Evolutionary conservation across 2,888 invertebrate species (phyloP).

Genomic region (Eupithecia inturbata): DNA sequence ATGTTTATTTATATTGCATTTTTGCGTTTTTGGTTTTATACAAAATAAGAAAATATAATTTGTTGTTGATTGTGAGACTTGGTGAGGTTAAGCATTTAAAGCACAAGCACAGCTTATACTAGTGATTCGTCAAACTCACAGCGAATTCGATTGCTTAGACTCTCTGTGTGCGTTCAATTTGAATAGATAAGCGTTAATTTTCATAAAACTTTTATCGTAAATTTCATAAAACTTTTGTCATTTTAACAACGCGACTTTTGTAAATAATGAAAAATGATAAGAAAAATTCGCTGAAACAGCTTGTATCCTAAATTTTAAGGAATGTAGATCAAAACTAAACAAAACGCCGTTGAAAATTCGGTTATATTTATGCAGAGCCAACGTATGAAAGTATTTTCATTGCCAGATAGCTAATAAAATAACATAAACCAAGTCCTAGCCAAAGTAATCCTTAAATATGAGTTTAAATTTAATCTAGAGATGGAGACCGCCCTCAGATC

Average conservation of each 20-base stretch:
- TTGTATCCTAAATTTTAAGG: not conserved
- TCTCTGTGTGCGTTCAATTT: not conserved
- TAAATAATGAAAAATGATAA: not conserved
- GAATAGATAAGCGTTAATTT: no score
- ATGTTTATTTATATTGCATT: not conserved
- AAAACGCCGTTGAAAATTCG: conserved; percentile 3
- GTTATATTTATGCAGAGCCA: not conserved
- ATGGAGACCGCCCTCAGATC: conserved; percentile 36
- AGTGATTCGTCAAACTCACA: not conserved
- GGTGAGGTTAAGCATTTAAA: no score
- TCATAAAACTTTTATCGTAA: not conserved
- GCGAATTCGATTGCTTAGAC: not conserved
- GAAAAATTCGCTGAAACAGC: not conserved
- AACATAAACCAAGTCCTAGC: conserved; percentile 17
- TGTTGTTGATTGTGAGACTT: no score
- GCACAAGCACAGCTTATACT: no score
- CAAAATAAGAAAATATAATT: no score
- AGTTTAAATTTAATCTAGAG: conserved; percentile 38
- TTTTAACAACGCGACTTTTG: not conserved
- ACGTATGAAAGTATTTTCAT: conserved; percentile 19
- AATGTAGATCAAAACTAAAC: not conserved
- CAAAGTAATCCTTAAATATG: conserved; percentile 34
- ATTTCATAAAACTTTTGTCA: not conserved
- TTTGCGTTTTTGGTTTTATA: no score
- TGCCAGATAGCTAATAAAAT: conserved; percentile 19